A percentile compares a stretch with the other conserved stretches of the same genome.
Conservation (phyloP, 2,797 vertebrate genomes). For the Sylvia borin region DNA sequence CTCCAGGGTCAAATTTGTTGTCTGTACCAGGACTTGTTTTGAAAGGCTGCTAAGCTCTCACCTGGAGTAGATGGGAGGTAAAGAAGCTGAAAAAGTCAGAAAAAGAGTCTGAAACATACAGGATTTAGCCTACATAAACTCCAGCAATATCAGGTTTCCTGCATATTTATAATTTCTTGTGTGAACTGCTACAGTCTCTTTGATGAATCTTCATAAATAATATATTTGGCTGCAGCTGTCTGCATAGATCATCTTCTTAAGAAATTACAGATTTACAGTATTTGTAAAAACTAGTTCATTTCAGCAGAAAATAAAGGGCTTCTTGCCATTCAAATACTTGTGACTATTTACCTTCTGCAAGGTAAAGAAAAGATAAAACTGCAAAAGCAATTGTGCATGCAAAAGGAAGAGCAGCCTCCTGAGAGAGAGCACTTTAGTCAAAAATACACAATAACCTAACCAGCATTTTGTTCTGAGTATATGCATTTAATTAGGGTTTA, state of each 20-base stretch:
- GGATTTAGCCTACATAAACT: not conserved
- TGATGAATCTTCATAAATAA: slow-evolving; percentile 59
- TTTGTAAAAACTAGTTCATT: not conserved
- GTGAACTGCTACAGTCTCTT: slow-evolving; percentile 25
- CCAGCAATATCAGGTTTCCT: not conserved
- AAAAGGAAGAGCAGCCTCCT: not conserved
- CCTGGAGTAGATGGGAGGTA: not conserved
- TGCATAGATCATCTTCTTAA: not conserved
- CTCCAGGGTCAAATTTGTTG: slow-evolving; percentile 5
- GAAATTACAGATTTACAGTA: not conserved
- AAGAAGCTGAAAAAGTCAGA: not conserved
- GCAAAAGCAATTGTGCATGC: not conserved
- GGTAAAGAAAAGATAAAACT: not conserved
- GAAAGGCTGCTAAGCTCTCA: not conserved
- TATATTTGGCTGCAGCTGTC: slow-evolving; percentile 13
- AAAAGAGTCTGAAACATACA: not conserved
- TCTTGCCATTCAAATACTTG: not conserved
- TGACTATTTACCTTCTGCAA: not conserved
- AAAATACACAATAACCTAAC: not conserved
- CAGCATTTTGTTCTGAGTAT: not conserved
- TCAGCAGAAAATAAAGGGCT: not conserved
- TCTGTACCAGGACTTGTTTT: not conserved
- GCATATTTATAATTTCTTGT: slow-evolving; percentile 20
- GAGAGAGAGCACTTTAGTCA: not conserved
- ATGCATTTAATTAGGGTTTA: not conserved